These are phyloP conservation scores for Stegastes partitus DNA, from an alignment of 2,113 vertebrate genomes.

Conservation along the genomic window DNA sequence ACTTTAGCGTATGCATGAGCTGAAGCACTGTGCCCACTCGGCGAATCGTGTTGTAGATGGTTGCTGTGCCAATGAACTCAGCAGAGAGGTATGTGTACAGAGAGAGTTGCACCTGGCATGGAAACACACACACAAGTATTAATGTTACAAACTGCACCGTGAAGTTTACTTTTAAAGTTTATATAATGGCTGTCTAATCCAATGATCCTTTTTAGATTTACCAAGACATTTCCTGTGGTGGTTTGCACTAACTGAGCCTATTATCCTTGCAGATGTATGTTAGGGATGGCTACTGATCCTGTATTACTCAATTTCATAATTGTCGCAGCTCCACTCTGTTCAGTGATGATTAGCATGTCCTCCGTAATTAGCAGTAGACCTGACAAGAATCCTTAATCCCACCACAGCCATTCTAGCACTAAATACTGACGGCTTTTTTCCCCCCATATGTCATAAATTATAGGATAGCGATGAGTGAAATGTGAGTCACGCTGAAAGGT, in stretches of 20 bases:
- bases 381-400: conserved; percentile 64
- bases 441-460: conserved; percentile 51
- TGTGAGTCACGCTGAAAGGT: conserved; percentile 42
- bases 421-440: conserved; percentile 17
- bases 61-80: conserved; percentile 96
- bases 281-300: conserved; percentile 47
- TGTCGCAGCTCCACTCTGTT: conserved; percentile 43
- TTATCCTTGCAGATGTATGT: conserved; percentile 34
- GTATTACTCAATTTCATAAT: conserved; percentile 50
- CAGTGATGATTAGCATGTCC: conserved; percentile 61
- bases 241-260: conserved; percentile 23
- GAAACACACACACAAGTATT: conserved; percentile 24
- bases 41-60: conserved; percentile 95
- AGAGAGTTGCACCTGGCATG: conserved; percentile 92
- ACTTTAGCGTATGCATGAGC: conserved; percentile 95
- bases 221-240: background rate
- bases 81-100: conserved; percentile 96
- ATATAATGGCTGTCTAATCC: background rate
- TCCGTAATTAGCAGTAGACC: conserved; percentile 62
- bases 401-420: conserved; percentile 15
- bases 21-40: conserved; percentile 96
- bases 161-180: background rate
- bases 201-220: conserved; percentile 2
- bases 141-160: background rate
- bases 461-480: conserved; percentile 45